These are phyloP conservation scores for Trichopria drosophilae DNA, from an alignment of 2,888 invertebrate genomes.

Conservation along the genomic window DNA sequence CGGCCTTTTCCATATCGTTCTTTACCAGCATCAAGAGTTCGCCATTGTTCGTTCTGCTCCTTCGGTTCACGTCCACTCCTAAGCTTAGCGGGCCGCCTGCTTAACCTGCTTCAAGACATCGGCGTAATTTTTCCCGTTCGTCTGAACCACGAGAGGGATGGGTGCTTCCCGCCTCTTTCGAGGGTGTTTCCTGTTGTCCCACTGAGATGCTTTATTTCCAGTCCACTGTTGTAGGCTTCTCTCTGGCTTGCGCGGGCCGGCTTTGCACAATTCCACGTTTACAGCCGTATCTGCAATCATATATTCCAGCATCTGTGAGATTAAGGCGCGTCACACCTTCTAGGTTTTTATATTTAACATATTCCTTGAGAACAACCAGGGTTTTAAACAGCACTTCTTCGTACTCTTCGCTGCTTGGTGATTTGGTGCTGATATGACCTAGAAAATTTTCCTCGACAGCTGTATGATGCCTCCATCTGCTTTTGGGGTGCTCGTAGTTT, in stretches of 20 bases:
- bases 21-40: conserved; percentile 21
- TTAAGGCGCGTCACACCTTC: not conserved
- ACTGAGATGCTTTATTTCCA: too few relatives aligned
- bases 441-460: conserved; percentile 18
- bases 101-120: conserved; percentile 20
- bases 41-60: conserved; percentile 4
- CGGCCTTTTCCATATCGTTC: too few relatives aligned
- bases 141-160: too few relatives aligned
- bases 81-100: conserved; percentile 5
- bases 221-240: not conserved
- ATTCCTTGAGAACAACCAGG: not conserved
- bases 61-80: conserved; percentile 17
- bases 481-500: conserved; percentile 31
- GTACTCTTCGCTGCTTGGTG: not conserved
- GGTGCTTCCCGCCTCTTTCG: too few relatives aligned
- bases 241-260: not conserved
- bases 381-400: conserved; percentile 1
- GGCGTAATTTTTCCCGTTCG: conserved; percentile 19
- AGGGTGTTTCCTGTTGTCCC: not conserved
- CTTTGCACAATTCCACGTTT: conserved; percentile 4
- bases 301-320: conserved; percentile 4
- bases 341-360: conserved; percentile 1
- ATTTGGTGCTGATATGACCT: conserved; percentile 6
- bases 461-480: conserved; percentile 22
- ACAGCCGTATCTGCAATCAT: conserved; percentile 19